Percentiles rank a stretch among this genome's conserved stretches.
Conservation (phyloP, 2,888 invertebrate species). For the Drosophila macrospina region DNA sequence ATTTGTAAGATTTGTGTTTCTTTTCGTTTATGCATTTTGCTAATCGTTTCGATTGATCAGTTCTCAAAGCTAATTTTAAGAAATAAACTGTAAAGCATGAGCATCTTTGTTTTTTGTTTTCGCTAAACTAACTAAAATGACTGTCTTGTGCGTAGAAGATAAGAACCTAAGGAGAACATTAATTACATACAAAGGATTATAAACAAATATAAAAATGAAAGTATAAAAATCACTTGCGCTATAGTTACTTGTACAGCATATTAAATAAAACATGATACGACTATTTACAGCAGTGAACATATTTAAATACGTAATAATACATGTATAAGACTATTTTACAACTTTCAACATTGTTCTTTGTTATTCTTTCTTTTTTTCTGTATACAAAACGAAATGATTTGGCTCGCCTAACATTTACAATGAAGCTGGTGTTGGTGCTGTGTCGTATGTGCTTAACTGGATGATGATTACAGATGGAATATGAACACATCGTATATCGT, state of each 20-base stretch:
- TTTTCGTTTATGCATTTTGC: slow-evolving; percentile 29
- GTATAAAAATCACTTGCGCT: slow-evolving; percentile 66
- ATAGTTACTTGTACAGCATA: slow-evolving; percentile 54
- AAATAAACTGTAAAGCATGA: slow-evolving; percentile 58
- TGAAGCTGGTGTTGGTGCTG: slow-evolving; percentile 21
- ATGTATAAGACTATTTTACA: slow-evolving; percentile 65
- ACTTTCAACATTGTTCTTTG: slow-evolving; percentile 31
- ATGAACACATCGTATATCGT: slow-evolving; percentile 37
- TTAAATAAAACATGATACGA: slow-evolving; percentile 60
- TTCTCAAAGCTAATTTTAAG: slow-evolving; percentile 62
- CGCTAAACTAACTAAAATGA: slow-evolving; percentile 72
- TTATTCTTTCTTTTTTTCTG: slow-evolving; percentile 24
- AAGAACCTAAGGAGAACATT: slow-evolving; percentile 46
- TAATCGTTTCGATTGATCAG: slow-evolving; percentile 53
- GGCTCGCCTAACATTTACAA: slow-evolving; percentile 59
- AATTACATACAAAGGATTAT: slow-evolving; percentile 31
- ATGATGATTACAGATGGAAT: slow-evolving; percentile 42
- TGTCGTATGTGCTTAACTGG: slow-evolving; percentile 32
- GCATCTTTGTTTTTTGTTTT: slow-evolving; percentile 60
- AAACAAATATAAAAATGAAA: slow-evolving; percentile 26
- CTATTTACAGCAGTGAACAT: slow-evolving; percentile 76
- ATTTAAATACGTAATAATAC: slow-evolving; percentile 73
- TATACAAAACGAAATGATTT: slow-evolving; percentile 72
- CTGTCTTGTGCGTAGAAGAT: slow-evolving; percentile 77
- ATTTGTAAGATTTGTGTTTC: slow-evolving; percentile 14